phyloP scores from a whole-genome alignment of 92 coral and sea anemone genomes.

The Muricea muricata region DNA sequence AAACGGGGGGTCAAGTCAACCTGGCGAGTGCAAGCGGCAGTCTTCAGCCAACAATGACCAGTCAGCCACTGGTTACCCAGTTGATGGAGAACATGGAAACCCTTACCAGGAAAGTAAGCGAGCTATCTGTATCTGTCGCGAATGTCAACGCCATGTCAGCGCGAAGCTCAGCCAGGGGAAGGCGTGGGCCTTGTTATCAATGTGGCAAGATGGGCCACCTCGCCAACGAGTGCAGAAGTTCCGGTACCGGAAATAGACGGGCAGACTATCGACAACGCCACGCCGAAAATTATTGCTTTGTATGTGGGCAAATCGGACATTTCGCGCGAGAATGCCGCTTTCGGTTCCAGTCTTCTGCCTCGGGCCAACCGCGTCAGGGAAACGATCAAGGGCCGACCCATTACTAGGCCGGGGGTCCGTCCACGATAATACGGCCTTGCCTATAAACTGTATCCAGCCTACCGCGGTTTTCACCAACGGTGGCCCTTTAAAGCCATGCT shows the following conservation, averaged over 20 bases:
- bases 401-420: slow-evolving; percentile 4
- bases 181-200: no score
- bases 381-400: slow-evolving; percentile 23
- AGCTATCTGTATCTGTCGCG: no score
- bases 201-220: no score
- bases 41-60: neutral
- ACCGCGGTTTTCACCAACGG: neutral
- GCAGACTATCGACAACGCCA: neutral
- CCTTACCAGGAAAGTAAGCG: no score
- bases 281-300: neutral
- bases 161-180: no score
- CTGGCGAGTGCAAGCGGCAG: neutral
- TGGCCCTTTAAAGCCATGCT: slow-evolving; percentile 5
- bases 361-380: neutral
- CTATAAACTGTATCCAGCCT: neutral
- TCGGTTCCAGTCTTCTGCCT: neutral
- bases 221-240: neutral
- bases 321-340: neutral
- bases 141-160: no score
- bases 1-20: neutral
- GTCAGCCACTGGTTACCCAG: neutral
- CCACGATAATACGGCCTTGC: neutral
- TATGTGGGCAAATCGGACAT: slow-evolving; percentile 1
- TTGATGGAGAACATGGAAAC: no score
- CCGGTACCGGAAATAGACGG: neutral